Evolutionary conservation across 2,113 vertebrate species (phyloP).

Genomic region (Dolichallabes microphthalmus): DNA sequence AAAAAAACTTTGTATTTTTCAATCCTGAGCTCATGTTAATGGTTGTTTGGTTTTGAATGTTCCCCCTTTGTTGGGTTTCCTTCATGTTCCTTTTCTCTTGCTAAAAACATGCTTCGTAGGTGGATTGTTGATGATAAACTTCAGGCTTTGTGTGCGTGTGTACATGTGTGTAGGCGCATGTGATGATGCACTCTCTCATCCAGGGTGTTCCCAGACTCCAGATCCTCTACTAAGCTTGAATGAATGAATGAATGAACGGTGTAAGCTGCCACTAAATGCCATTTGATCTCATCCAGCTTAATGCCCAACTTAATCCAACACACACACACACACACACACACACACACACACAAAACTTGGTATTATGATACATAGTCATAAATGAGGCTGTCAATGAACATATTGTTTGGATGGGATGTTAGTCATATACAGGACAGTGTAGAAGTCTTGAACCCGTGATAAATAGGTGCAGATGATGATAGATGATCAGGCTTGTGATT

Average conservation of each 20-base stretch:
- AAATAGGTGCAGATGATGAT: too few relatives aligned
- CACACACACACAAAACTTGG: too few relatives aligned
- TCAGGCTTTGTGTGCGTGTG: neutral
- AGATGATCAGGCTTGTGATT: too few relatives aligned
- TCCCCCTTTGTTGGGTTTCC: neutral
- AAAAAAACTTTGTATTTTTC: too few relatives aligned
- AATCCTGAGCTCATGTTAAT: neutral
- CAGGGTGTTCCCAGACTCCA: neutral
- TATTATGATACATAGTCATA: neutral
- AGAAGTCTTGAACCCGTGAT: too few relatives aligned
- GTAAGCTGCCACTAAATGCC: neutral
- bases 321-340: too few relatives aligned
- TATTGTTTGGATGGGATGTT: neutral
- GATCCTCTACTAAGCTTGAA: neutral
- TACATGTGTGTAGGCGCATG: neutral
- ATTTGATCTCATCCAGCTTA: too few relatives aligned
- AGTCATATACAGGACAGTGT: neutral
- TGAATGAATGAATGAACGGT: too few relatives aligned
- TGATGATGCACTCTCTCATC: neutral
- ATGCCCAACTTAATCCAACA: too few relatives aligned
- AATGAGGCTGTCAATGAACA: neutral
- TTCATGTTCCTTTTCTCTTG: neutral
- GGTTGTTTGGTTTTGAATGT: neutral
- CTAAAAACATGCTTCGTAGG: neutral
- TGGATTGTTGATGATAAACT: neutral